Evolutionary conservation across 1,140 invertebrate genomes (phyloP).

Genomic region (Sarcophaga bullata): DNA sequence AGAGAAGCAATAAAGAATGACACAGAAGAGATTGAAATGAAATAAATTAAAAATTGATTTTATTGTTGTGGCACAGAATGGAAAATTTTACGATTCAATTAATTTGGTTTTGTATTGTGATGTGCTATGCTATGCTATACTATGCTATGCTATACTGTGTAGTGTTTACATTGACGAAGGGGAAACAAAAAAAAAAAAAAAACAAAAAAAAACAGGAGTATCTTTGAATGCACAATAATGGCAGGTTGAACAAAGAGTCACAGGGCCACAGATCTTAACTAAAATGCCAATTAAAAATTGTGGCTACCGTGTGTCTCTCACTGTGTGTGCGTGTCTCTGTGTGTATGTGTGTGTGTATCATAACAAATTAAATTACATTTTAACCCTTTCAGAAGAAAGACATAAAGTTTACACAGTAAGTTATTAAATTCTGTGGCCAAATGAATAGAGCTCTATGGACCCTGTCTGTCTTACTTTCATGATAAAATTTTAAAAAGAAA

Average conservation of each 20-base stretch:
- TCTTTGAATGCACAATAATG: neutral
- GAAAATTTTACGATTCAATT: constrained; percentile 12
- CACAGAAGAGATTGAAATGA: neutral
- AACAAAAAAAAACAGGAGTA: neutral
- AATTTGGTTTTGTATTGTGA: neutral
- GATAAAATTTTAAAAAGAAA: too few species aligned
- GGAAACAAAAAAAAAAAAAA: neutral
- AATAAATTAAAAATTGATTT: constrained; percentile 17
- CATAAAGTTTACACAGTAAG: too few species aligned
- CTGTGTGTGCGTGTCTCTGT: too few species aligned
- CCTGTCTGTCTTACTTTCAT: too few species aligned
- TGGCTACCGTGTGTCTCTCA: neutral
- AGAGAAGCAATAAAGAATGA: too few species aligned
- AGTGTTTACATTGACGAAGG: neutral
- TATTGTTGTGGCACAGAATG: neutral
- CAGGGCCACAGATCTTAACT: neutral
- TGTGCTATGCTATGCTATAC: too few species aligned
- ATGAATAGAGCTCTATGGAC: too few species aligned
- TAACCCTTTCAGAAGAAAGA: too few species aligned
- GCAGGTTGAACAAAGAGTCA: neutral
- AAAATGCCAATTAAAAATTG: constrained; percentile 9
- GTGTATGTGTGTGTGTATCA: too few species aligned
- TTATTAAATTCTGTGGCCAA: too few species aligned
- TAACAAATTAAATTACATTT: too few species aligned
- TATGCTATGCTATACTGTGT: too few species aligned